Percentiles rank a stretch among this genome's conserved stretches.
These are phyloP conservation scores for Malurus elegans DNA, from an alignment of 2,113 vertebrate genomes.

Conservation along the genomic window DNA sequence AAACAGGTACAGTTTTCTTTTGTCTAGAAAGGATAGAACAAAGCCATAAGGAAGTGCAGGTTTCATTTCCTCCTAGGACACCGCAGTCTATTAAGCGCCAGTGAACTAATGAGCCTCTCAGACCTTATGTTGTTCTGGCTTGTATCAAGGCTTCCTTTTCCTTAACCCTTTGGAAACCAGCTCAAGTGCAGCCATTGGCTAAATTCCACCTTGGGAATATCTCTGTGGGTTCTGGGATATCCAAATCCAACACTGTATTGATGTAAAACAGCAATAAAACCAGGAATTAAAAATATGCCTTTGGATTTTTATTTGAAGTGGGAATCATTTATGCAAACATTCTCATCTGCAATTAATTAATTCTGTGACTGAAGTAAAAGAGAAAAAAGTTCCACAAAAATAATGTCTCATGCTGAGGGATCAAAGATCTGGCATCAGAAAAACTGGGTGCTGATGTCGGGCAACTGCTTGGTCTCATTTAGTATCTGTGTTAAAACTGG, in stretches of 20 bases:
- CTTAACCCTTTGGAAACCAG: conserved; percentile 49
- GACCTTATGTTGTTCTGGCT: conserved; percentile 80
- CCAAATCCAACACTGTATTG: not conserved
- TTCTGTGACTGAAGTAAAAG: not conserved
- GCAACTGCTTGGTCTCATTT: not conserved
- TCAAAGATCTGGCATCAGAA: not conserved
- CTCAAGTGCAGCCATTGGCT: not conserved
- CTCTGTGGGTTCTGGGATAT: not conserved
- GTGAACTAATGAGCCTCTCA: conserved; percentile 81
- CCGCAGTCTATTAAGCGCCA: conserved; percentile 65
- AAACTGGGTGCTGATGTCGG: not conserved
- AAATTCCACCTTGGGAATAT: not conserved
- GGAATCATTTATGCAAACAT: not conserved
- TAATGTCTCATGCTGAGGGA: not conserved
- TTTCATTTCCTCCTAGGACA: conserved; percentile 76
- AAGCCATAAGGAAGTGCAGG: conserved; percentile 74
- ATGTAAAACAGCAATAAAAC: not conserved
- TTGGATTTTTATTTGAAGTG: not conserved
- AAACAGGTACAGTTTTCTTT: conserved; percentile 75
- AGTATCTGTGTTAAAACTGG: not conserved
- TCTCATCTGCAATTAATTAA: not conserved
- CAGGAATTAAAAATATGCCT: not conserved
- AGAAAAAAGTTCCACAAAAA: not conserved
- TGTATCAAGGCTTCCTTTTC: conserved; percentile 13
- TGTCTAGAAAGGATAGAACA: conserved; percentile 74